Conservation (phyloP, 2,888 invertebrate genomes). For the Ellobium chinense region DNA sequence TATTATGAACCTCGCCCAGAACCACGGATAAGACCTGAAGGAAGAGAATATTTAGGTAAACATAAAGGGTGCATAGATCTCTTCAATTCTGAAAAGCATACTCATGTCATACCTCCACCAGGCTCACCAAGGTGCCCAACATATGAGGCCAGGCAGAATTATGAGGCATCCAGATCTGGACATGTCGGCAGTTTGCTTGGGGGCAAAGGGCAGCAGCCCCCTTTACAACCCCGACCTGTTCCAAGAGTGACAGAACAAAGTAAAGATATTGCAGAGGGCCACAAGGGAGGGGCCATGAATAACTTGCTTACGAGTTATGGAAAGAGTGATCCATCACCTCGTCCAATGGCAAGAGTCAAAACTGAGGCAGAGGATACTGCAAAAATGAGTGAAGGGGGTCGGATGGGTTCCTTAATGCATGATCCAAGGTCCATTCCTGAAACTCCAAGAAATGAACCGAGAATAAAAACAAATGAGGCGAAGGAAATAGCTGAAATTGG, state of each 20-base stretch:
- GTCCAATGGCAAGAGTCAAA: slow-evolving; percentile 59
- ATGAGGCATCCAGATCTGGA: slow-evolving; percentile 64
- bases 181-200: slow-evolving; percentile 61
- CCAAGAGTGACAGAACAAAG: slow-evolving; percentile 41
- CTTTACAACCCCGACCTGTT: slow-evolving; percentile 57
- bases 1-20: slow-evolving; percentile 59
- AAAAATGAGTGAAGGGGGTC: slow-evolving; percentile 59
- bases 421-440: slow-evolving; percentile 40
- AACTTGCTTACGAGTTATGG: slow-evolving; percentile 43
- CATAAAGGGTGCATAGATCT: slow-evolving; percentile 65
- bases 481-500: slow-evolving; percentile 63
- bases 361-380: slow-evolving; percentile 71
- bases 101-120: slow-evolving; percentile 54
- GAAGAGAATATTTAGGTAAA: slow-evolving; percentile 66
- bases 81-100: slow-evolving; percentile 56
- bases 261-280: slow-evolving; percentile 63
- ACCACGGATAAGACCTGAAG: slow-evolving; percentile 70
- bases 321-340: slow-evolving; percentile 40
- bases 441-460: slow-evolving; percentile 47
- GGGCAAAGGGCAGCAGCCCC: slow-evolving; percentile 62
- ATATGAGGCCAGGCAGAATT: slow-evolving; percentile 59
- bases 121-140: slow-evolving; percentile 63
- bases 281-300: slow-evolving; percentile 56
- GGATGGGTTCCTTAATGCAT: slow-evolving; percentile 43
- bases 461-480: slow-evolving; percentile 65